These are phyloP conservation scores for Euura lappo DNA, from an alignment of 1,140 invertebrate genomes.

Conservation along the genomic window DNA sequence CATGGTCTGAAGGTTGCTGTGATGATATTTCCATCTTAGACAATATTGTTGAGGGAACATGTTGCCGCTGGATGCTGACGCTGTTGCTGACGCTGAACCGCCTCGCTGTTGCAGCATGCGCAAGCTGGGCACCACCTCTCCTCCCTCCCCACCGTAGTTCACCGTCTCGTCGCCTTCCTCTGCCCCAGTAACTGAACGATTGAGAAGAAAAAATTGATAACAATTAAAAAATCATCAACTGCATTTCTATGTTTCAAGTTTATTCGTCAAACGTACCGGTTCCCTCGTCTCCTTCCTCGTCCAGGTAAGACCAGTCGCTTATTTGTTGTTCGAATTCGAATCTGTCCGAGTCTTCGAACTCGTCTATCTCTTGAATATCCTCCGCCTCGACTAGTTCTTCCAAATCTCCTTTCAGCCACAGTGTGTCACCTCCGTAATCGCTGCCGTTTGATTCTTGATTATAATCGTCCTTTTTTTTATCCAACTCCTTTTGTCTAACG, in stretches of 20 bases:
- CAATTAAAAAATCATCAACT: neutral
- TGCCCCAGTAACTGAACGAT: constrained; percentile 28
- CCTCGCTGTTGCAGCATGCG: constrained; percentile 55
- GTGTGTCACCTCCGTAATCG: constrained; percentile 33
- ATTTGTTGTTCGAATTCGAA: constrained; percentile 16
- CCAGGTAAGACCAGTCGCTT: constrained; percentile 18
- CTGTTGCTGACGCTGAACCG: constrained; percentile 34
- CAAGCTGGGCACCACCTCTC: constrained; percentile 40
- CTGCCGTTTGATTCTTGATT: constrained; percentile 25
- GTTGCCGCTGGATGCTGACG: constrained; percentile 47
- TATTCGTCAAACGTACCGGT: constrained; percentile 23
- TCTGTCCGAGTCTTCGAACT: constrained; percentile 32
- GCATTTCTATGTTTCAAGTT: neutral
- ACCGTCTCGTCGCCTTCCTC: constrained; percentile 37
- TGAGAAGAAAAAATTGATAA: constrained; percentile 8
- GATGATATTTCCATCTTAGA: constrained; percentile 90
- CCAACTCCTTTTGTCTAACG: constrained; percentile 18
- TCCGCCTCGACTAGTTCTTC: constrained; percentile 38
- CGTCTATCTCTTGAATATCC: constrained; percentile 35
- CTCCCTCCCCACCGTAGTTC: constrained; percentile 36
- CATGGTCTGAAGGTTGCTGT: constrained; percentile 87
- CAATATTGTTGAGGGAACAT: constrained; percentile 89
- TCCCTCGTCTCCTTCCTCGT: constrained; percentile 38
- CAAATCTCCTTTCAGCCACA: constrained; percentile 38
- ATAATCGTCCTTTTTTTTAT: neutral